Percentiles rank a stretch among this genome's conserved stretches.
Conservation (phyloP, 1,140 invertebrate species). For the Oryzaephilus surinamensis region DNA sequence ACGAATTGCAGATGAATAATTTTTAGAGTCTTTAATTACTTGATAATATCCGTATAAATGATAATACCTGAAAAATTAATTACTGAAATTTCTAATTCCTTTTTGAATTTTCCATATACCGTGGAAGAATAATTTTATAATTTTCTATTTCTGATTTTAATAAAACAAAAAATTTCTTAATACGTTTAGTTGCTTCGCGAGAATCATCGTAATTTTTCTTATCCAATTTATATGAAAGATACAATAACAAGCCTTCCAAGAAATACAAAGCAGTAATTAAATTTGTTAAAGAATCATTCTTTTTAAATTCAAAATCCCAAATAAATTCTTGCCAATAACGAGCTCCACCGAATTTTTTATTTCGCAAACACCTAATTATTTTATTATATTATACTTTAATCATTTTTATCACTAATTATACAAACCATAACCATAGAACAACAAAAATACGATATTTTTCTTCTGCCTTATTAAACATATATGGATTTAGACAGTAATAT, state of each 20-base stretch:
- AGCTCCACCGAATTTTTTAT: constrained; percentile 36
- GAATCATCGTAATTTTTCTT: constrained; percentile 33
- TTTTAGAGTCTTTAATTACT: background rate
- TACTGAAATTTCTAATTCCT: background rate
- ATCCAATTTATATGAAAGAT: constrained; percentile 36
- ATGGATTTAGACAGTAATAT: constrained; percentile 35
- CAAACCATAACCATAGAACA: constrained; percentile 40
- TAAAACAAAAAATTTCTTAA: constrained; percentile 27
- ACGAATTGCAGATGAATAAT: background rate
- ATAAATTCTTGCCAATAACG: constrained; percentile 36
- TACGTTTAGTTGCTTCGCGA: constrained; percentile 23
- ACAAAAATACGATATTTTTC: constrained; percentile 38
- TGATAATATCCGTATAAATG: constrained; percentile 1
- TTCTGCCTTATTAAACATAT: no score
- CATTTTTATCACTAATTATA: constrained; percentile 3
- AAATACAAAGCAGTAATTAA: constrained; percentile 33
- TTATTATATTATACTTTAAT: constrained; percentile 2
- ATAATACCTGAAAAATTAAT: constrained; percentile 3
- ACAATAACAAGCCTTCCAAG: constrained; percentile 37
- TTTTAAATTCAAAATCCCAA: constrained; percentile 22
- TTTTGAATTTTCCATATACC: constrained; percentile 13
- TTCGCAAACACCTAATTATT: constrained; percentile 28
- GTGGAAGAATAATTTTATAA: constrained; percentile 26
- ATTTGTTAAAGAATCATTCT: constrained; percentile 30
- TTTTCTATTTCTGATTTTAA: constrained; percentile 22